phyloP scores from a whole-genome alignment of 2,113 vertebrate species.

The Hydropotes inermis region DNA sequence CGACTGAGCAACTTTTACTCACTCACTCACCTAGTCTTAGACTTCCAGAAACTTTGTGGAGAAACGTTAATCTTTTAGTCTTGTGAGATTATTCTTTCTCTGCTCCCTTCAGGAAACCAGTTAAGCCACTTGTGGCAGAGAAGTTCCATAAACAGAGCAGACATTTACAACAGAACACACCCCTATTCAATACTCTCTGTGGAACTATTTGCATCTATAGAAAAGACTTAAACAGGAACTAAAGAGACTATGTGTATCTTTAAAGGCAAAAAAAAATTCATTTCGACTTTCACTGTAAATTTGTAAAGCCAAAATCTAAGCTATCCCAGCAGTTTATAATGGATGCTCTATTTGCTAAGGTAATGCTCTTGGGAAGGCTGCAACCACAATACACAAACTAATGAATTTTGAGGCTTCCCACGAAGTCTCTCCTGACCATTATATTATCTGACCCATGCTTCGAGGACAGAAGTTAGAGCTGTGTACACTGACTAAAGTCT shows the following conservation, averaged over 20 bases:
- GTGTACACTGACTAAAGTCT: not conserved
- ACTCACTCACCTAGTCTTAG: not conserved
- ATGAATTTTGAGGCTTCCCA: slow-evolving; percentile 4
- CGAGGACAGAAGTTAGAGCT: not conserved
- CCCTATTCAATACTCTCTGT: not conserved
- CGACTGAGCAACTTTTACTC: not conserved
- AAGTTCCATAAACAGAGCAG: not conserved
- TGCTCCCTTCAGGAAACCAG: not conserved
- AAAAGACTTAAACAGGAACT: not conserved
- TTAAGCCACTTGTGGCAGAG: not conserved
- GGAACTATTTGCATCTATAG: not conserved
- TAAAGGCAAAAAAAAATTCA: not conserved
- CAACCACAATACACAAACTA: not conserved
- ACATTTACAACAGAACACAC: not conserved
- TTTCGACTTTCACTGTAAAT: not conserved
- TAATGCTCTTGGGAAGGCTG: not conserved
- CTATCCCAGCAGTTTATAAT: not conserved
- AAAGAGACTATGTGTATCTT: not conserved
- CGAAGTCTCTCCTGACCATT: not conserved
- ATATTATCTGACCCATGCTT: not conserved
- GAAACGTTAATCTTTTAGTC: not conserved
- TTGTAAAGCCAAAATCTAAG: slow-evolving; percentile 6
- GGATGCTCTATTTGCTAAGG: not conserved
- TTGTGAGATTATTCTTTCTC: not conserved
- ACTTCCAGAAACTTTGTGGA: not conserved